Evolutionary conservation across 2,797 vertebrate species (phyloP), one percentile per base, ranked within the genome.

Genomic region (Synaphobranchus kaupii): DNA sequence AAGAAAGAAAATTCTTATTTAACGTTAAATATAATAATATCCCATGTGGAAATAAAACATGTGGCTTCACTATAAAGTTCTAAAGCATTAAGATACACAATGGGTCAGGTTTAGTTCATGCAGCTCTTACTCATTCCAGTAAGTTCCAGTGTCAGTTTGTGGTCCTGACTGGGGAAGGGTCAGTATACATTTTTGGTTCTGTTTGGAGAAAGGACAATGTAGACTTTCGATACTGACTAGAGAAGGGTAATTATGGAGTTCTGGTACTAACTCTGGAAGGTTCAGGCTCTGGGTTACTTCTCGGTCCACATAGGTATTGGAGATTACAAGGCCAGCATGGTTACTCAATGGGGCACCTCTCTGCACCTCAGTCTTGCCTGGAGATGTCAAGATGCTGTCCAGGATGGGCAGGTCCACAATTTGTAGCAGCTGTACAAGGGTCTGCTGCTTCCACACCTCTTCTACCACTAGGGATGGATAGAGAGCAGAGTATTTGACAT

Each of bases 391-490:
- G 90, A 97, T 94, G 90, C 93, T 93, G 92, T 98, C 97, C 90
- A 98, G 92, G 91, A 98, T 84, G 0, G 97, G 96, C 90, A 98
- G 56, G 78, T 98, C 96, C 90, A 97, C 95, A 73, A 97, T 89
- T 89, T 98, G 97, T 88, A 98, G 93, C 90, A 98, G 93, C 88
- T 95, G 94, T 73, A 98, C 93, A 60, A 98, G 91, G 0, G 96
- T 95, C 91, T 98, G 96, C 91, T 97, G 95, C 94, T 95, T 98
- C 97, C 97, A 98, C 83, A 98, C 92, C 86, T 97, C 95, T 56
- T 96, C 95, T 78, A 96, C 94, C 91, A 95, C 97, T 98, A 81
- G 86, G 22, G 89, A 10, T 83, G 6, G 0, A 91, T 31, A 89
- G 73, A 88, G 52, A 86, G 34, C 28, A n/a, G 3, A 39, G 63